Evolutionary conservation across 2,113 vertebrate genomes (phyloP), one percentile per base, ranked within the genome.

Genomic region (Protomyctophum bolini): DNA sequence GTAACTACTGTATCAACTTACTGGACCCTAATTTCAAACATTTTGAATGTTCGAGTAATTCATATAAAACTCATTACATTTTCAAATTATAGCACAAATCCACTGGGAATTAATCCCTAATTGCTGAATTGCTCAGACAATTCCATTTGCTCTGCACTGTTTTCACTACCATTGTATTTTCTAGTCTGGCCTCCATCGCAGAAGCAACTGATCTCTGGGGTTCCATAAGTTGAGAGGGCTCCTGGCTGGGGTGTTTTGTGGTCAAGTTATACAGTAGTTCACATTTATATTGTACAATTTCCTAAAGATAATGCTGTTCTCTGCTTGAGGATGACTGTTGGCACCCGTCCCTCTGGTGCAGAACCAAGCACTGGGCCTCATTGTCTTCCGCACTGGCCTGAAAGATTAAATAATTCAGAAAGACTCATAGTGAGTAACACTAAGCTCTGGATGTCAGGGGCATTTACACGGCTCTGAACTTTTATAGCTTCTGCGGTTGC

Each of bases 261-360:
- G 33, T 41, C 33, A 41, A 41, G 33, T 41, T 41, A 21, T 21
- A 21, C 21, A 21, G 2, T 41, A 6, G 33, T 41, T 41, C 33
- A 41, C 33, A 6, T 0, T 41, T 41, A 0, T 1, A 6, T 41
- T 41, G 33, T 41, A 63, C 8, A 45, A 54, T 60, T 71, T 63
- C 63, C n/a, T 58, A 45, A 63, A 71, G 54, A 63, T 14, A 60
- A 29, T 33, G 48, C 7, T 8, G 66, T 72, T 75, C 70, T 57
- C 28, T 33, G 28, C 58, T 57, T 15, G 58, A 1, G 7, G 0
- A 8, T 14, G 69, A 8, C 33, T 6, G 33, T 41, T 41, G 4
- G 33, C 14, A n/a, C 21, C 21, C 21, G 21, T 3, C n/a, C 6
- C 49, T 50, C 49, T 55, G 60, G 29, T 48, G 15, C 10, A 15